These are phyloP conservation scores for Oligia fasciuncula DNA, from an alignment of 2,888 invertebrate species.

Conservation along the genomic window DNA sequence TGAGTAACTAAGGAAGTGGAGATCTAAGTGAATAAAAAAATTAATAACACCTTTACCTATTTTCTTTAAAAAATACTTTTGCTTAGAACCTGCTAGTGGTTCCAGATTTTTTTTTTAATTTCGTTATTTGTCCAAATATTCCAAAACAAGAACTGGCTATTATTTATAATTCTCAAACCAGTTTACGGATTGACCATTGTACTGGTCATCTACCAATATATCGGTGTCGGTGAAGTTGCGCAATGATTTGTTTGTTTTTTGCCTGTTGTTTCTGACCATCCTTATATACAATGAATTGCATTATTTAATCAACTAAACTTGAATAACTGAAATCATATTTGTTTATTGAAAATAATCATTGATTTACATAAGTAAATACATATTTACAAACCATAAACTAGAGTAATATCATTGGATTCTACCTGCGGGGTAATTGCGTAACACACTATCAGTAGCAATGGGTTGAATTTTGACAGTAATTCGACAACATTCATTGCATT, in stretches of 20 bases:
- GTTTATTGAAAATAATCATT: not conserved
- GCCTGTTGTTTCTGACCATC: not conserved
- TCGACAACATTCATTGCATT: too few species aligned
- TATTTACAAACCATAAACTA: not conserved
- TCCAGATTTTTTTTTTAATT: too few species aligned
- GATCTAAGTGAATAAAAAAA: not conserved
- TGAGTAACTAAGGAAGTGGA: not conserved
- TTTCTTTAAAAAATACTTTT: not conserved
- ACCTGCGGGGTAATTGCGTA: not conserved
- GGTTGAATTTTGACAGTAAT: too few species aligned
- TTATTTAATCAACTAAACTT: constrained; percentile 6
- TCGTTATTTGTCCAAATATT: not conserved
- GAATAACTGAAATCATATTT: not conserved
- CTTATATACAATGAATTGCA: not conserved
- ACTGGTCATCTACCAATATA: not conserved
- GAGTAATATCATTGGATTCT: not conserved
- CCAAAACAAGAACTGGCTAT: not conserved
- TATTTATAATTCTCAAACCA: not conserved
- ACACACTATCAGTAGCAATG: too few species aligned
- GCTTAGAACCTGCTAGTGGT: not conserved
- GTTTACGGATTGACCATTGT: not conserved
- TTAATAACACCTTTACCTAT: too few species aligned
- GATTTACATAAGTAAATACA: not conserved
- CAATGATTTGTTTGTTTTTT: constrained; percentile 12
- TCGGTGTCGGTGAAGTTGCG: not conserved